Evolutionary conservation across 2,888 invertebrate species (phyloP).

Genomic region (Chalcis sispes): DNA sequence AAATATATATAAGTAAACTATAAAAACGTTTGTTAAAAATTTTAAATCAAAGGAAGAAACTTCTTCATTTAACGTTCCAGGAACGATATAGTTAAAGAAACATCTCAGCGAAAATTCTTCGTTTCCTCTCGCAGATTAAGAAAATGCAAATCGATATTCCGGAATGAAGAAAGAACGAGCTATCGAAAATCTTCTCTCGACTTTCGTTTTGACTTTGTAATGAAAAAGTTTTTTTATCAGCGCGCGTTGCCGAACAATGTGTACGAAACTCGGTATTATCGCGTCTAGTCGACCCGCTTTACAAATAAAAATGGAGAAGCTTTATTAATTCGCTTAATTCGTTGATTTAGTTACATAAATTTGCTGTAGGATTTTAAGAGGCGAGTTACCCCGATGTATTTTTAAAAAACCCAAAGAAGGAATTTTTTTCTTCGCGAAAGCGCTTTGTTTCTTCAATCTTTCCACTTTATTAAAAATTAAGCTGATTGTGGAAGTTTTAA

Average conservation of each 20-base stretch:
- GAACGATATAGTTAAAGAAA: too few species aligned
- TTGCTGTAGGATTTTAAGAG: slow-evolving; percentile 60
- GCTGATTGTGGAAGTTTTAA: too few species aligned
- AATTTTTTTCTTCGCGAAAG: slow-evolving; percentile 20
- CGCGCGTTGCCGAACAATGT: too few species aligned
- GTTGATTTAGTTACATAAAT: slow-evolving; percentile 66
- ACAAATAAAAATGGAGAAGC: slow-evolving; percentile 49
- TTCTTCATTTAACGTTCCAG: too few species aligned
- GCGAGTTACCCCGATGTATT: slow-evolving; percentile 59
- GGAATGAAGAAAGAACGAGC: neutral
- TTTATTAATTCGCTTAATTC: slow-evolving; percentile 64
- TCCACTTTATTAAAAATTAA: too few species aligned
- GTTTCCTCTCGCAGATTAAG: neutral
- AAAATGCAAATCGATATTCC: neutral
- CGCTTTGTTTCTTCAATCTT: neutral
- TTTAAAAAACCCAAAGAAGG: too few species aligned
- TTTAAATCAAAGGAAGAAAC: too few species aligned
- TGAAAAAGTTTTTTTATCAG: slow-evolving; percentile 42
- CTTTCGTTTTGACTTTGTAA: slow-evolving; percentile 31
- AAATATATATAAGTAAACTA: too few species aligned
- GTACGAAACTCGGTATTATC: neutral
- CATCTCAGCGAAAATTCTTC: slow-evolving; percentile 4
- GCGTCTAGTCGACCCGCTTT: slow-evolving; percentile 1
- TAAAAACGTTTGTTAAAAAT: too few species aligned
- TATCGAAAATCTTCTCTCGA: neutral